Evolutionary conservation across 2,113 vertebrate species (phyloP).

Genomic region (Lycaon pictus): DNA sequence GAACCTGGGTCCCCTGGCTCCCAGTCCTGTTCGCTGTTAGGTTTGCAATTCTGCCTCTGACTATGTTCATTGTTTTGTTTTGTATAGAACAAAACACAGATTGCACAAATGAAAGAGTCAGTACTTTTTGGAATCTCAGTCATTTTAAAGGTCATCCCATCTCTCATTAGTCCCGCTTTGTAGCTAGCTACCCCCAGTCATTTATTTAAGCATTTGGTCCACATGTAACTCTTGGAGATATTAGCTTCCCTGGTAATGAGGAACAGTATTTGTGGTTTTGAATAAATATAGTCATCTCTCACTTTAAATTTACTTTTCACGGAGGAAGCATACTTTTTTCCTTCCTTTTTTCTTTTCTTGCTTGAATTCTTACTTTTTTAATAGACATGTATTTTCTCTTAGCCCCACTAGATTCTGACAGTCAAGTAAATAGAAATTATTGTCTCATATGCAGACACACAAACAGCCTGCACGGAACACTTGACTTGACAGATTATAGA

Average conservation of each 20-base stretch:
- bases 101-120: not conserved
- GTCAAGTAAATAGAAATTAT: not conserved
- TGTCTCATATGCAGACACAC: not conserved
- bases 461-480: not conserved
- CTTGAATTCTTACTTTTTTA: slow-evolving; percentile 1
- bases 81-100: slow-evolving; percentile 42
- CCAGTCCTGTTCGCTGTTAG: not conserved
- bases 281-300: slow-evolving; percentile 23
- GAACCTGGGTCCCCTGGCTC: not conserved
- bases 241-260: not conserved
- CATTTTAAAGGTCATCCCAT: slow-evolving; percentile 61
- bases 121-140: slow-evolving; percentile 31
- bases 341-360: not conserved
- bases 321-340: not conserved
- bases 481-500: not conserved
- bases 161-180: slow-evolving; percentile 6
- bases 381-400: not conserved
- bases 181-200: not conserved
- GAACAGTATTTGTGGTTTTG: slow-evolving; percentile 41
- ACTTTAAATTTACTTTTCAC: slow-evolving; percentile 16
- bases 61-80: slow-evolving; percentile 61
- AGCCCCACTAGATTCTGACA: not conserved
- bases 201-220: slow-evolving; percentile 61
- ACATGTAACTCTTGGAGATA: not conserved
- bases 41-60: slow-evolving; percentile 38